Base-by-base conservation (phyloP, 2,888 invertebrate species). In the Aricia artaxerxes region DNA sequence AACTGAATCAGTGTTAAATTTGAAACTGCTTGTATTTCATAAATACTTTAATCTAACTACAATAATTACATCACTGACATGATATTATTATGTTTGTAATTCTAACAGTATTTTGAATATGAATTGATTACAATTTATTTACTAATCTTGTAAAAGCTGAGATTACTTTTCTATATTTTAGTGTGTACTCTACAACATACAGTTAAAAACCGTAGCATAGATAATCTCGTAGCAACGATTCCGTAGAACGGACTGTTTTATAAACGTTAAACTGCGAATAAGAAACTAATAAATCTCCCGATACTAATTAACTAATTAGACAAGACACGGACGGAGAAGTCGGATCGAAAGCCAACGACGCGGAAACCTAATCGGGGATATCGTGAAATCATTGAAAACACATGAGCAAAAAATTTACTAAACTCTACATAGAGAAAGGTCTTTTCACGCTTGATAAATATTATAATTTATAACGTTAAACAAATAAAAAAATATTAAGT, bases 281-380 rank as follows among this genome's bases (percentile, higher is more conserved):
- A 80, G 80, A 82, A 81, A 83, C 80, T 81, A 81, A 82, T 81
- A 84, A 81, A 82, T 80, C 80, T 75, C 76, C 81, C 69, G 79
- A 81, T 81, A 83, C 81, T 84, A 83, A 84, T 83, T 83, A 83
- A 81, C 80, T 81, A 82, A 82, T 83, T 83, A 82, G 77, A 81
- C 78, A 79, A 82, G 83, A 80, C 78, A 84, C 82, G 83, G 81
- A 81, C 80, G 82, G 81, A 81, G 80, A 81, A 81, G 79, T 79
- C 78, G 44, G 79, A 79, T 77, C 80, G 78, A 73, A 61, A 82
- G 73, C 73, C 81, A 82, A 78, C 82, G 81, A 81, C 80, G 81
- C 82, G 83, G 81, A 79, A 83, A 82, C 79, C 61, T 78, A 57
- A 76, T 77, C 80, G 60, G 57, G 78, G 79, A 80, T 81, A 73